These are phyloP conservation scores for Phoxinus phoxinus DNA, from an alignment of 2,113 vertebrate species.

Conservation along the genomic window DNA sequence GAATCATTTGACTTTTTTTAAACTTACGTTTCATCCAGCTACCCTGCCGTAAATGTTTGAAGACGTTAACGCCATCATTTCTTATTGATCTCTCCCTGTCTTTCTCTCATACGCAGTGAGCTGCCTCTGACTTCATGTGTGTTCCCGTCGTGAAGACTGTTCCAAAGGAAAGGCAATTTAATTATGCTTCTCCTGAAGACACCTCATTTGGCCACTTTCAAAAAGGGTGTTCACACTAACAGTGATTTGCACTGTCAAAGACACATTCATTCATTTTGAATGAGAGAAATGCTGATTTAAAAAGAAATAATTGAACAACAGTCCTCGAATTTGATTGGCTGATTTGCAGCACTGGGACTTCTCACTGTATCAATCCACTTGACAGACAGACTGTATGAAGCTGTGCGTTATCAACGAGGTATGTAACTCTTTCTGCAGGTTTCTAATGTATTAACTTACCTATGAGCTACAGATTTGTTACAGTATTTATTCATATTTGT, in stretches of 20 bases:
- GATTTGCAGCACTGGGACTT: background rate
- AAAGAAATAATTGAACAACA: background rate
- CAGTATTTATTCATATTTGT: no score
- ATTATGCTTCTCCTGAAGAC: background rate
- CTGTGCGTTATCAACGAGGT: no score
- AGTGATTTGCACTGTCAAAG: background rate
- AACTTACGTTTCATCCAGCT: background rate
- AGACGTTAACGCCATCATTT: background rate
- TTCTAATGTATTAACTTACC: no score
- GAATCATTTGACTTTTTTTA: conserved; percentile 9
- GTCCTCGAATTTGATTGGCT: background rate
- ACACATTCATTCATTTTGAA: background rate
- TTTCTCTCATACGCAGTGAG: background rate
- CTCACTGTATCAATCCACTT: background rate
- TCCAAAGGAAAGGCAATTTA: conserved; percentile 16
- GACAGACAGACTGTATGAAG: no score
- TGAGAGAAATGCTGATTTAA: background rate
- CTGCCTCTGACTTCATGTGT: conserved; percentile 1
- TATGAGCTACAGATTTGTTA: no score
- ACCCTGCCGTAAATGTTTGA: conserved; percentile 15
- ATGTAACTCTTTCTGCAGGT: no score
- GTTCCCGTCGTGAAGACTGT: background rate
- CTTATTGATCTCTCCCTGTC: conserved; percentile 12
- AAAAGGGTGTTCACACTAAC: background rate
- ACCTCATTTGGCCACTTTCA: background rate